phyloP scores from a whole-genome alignment of 2,113 vertebrate species.

The Dicaeum eximium region DNA sequence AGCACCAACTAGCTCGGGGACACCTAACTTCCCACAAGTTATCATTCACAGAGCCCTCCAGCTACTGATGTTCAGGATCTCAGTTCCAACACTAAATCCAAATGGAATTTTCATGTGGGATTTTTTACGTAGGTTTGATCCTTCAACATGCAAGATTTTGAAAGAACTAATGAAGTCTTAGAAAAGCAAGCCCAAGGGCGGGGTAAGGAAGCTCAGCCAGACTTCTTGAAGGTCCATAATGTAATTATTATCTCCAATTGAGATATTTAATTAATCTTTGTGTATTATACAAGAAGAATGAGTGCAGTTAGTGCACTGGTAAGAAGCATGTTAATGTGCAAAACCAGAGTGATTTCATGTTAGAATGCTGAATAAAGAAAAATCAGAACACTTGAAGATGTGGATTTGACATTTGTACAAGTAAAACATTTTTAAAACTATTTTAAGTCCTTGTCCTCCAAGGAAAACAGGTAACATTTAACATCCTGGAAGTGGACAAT shows the following conservation, averaged over 20 bases:
- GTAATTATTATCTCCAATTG: neutral
- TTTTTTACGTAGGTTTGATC: neutral
- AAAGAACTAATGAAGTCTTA: neutral
- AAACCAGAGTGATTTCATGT: neutral
- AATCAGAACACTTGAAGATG: neutral
- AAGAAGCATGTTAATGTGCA: neutral
- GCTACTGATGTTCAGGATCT: neutral
- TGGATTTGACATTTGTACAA: neutral
- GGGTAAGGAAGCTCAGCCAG: neutral
- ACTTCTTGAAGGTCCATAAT: neutral
- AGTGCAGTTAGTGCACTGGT: neutral
- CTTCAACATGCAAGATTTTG: neutral
- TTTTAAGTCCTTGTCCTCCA: neutral
- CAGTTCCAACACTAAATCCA: neutral
- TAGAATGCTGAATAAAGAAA: neutral
- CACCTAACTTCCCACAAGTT: neutral
- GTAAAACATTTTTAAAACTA: neutral
- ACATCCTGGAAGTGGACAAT: neutral
- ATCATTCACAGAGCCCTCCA: neutral
- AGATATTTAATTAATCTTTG: neutral
- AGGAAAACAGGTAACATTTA: neutral
- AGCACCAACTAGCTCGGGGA: neutral
- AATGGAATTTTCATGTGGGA: neutral
- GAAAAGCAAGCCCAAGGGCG: neutral
- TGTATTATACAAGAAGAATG: neutral